phyloP scores from a whole-genome alignment of 37 sponge, comb jelly and placozoan genomes.

The Halisarca cf. caerulea region DNA sequence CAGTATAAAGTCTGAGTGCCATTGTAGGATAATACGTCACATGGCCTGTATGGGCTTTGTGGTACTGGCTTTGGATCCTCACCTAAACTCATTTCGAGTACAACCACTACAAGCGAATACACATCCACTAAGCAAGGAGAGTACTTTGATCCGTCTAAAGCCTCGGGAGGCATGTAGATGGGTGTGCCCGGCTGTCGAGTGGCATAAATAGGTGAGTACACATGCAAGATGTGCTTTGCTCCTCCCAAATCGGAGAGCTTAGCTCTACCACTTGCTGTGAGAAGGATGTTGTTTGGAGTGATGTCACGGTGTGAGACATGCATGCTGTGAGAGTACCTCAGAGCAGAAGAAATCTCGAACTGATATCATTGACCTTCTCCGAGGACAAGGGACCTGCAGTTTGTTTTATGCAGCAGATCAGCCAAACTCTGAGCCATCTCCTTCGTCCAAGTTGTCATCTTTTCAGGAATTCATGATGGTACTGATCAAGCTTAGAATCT shows the following conservation, averaged over 20 bases:
- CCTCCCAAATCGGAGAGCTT: conserved; percentile 28
- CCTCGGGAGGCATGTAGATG: conserved; percentile 25
- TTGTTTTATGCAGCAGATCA: background rate
- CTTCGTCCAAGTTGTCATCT: no score
- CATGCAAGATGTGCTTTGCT: background rate
- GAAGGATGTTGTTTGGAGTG: conserved; percentile 28
- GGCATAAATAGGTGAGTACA: background rate
- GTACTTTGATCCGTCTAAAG: conserved; percentile 9
- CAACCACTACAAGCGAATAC: conserved; percentile 1
- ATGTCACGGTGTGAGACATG: conserved; percentile 15
- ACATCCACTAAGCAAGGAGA: background rate
- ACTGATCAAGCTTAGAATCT: no score
- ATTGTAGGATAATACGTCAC: background rate
- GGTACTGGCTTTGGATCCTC: background rate
- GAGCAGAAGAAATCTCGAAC: background rate
- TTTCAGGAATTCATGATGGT: no score
- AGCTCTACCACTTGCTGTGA: background rate
- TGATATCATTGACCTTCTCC: background rate
- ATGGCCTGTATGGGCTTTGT: background rate
- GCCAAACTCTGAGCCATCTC: background rate
- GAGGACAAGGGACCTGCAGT: background rate
- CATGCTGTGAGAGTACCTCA: background rate
- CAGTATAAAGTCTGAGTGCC: background rate
- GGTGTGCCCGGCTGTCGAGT: conserved; percentile 17
- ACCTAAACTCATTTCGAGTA: conserved; percentile 1